These are phyloP conservation scores for Phoeniculus purpureus DNA, from an alignment of 2,797 vertebrate genomes.

Conservation along the genomic window DNA sequence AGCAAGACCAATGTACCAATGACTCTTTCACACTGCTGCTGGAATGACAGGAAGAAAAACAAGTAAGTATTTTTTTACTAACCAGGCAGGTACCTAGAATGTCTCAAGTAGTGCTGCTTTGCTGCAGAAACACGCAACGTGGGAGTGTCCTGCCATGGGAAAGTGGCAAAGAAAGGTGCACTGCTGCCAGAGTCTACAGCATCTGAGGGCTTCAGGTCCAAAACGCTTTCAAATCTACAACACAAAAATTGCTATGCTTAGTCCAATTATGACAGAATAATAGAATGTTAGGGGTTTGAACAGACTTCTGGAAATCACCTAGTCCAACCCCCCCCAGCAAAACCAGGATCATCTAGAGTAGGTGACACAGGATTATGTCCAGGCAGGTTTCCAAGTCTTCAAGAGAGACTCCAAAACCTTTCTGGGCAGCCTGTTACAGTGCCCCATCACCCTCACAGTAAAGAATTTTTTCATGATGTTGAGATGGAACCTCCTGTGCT, in stretches of 20 bases:
- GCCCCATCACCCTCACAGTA: too few species aligned
- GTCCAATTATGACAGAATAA: neutral
- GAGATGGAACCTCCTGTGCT: too few species aligned
- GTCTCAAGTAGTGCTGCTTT: conserved; percentile 92
- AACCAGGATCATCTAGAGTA: too few species aligned
- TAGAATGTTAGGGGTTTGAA: too few species aligned
- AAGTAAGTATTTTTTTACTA: conserved; percentile 50
- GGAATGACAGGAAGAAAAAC: neutral
- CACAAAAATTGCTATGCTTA: neutral
- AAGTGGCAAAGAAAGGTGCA: conserved; percentile 80
- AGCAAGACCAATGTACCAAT: neutral
- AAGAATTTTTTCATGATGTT: too few species aligned
- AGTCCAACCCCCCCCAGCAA: too few species aligned
- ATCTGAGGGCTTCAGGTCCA: conserved; percentile 87
- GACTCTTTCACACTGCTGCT: neutral
- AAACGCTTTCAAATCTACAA: conserved; percentile 86
- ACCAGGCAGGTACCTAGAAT: conserved; percentile 95
- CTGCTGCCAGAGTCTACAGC: conserved; percentile 79
- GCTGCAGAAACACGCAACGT: conserved; percentile 82
- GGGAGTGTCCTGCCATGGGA: conserved; percentile 82
- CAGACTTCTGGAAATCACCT: too few species aligned
- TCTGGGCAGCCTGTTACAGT: too few species aligned
- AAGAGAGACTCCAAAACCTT: too few species aligned
- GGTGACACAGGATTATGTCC: too few species aligned
- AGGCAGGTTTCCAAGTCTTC: too few species aligned